Evolutionary conservation across 2,113 vertebrate species (phyloP).

Genomic region (Emydura subglobosa): DNA sequence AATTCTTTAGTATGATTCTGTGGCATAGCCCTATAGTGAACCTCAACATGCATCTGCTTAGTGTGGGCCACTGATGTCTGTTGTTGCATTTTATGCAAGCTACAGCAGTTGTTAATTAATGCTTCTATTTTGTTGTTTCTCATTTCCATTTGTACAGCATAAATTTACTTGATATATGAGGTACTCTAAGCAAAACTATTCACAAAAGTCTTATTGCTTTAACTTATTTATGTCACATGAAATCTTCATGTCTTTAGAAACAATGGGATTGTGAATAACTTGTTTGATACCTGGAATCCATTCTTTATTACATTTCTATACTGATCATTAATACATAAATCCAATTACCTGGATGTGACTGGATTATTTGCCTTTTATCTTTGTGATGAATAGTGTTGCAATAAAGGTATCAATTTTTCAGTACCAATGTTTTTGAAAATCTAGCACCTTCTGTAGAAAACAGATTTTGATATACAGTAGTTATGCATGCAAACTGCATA

Average conservation of each 20-base stretch:
- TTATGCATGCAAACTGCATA: not conserved
- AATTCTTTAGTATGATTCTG: not conserved
- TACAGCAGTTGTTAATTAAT: not conserved
- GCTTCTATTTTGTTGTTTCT: rapidly evolving
- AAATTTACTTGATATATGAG: not conserved
- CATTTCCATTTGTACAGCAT: not conserved
- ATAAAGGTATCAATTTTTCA: not conserved
- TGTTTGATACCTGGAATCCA: rapidly evolving
- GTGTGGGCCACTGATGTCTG: not conserved
- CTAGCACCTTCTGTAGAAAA: not conserved
- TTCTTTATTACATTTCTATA: not conserved
- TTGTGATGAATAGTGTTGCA: not conserved
- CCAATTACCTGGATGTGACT: not conserved
- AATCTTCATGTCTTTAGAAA: not conserved
- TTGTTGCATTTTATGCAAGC: not conserved
- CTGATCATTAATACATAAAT: not conserved
- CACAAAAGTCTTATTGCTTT: not conserved
- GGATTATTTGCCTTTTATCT: not conserved
- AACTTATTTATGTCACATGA: not conserved
- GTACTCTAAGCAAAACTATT: not conserved
- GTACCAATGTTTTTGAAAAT: rapidly evolving
- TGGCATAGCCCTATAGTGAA: not conserved
- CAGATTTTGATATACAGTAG: not conserved
- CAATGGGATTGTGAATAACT: not conserved
- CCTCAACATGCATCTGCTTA: not conserved